Evolutionary conservation across 1,140 invertebrate species (phyloP).

Genomic region (Achatina immaculata): DNA sequence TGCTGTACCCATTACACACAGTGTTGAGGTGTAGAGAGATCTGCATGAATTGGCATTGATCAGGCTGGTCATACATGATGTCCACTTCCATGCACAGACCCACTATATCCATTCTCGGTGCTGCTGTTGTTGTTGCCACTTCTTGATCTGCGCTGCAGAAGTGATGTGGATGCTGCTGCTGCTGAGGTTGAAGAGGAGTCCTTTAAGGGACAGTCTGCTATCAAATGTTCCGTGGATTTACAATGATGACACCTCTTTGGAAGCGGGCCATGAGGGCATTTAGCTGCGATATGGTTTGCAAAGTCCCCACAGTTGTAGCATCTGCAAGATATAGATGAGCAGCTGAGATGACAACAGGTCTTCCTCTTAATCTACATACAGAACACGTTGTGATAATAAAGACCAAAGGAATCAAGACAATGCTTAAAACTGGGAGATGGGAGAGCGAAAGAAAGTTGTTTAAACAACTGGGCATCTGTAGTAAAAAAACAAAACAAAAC

Average conservation of each 20-base stretch:
- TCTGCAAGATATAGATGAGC: constrained; percentile 73
- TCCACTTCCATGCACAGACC: constrained; percentile 24
- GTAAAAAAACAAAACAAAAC: too few species aligned
- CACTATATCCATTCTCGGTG: constrained; percentile 38
- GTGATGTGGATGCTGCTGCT: constrained; percentile 8
- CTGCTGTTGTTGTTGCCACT: constrained; percentile 43
- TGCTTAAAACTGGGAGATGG: not conserved
- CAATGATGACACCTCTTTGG: constrained; percentile 91
- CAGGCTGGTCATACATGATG: constrained; percentile 19
- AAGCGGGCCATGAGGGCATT: constrained; percentile 86
- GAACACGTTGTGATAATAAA: not conserved
- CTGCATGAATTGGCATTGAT: not conserved
- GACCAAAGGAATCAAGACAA: not conserved
- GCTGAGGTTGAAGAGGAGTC: constrained; percentile 33
- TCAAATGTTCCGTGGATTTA: constrained; percentile 86
- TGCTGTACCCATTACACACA: not conserved
- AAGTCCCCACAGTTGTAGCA: constrained; percentile 94
- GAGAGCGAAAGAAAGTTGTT: too few species aligned
- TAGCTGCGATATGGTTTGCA: constrained; percentile 89
- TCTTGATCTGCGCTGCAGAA: constrained; percentile 1
- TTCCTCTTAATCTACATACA: not conserved
- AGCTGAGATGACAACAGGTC: not conserved
- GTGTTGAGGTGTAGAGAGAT: not conserved
- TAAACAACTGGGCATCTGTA: too few species aligned
- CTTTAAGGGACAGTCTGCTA: constrained; percentile 83